Conservation (phyloP, 1,140 invertebrate species). For the Cydia splendana region DNA sequence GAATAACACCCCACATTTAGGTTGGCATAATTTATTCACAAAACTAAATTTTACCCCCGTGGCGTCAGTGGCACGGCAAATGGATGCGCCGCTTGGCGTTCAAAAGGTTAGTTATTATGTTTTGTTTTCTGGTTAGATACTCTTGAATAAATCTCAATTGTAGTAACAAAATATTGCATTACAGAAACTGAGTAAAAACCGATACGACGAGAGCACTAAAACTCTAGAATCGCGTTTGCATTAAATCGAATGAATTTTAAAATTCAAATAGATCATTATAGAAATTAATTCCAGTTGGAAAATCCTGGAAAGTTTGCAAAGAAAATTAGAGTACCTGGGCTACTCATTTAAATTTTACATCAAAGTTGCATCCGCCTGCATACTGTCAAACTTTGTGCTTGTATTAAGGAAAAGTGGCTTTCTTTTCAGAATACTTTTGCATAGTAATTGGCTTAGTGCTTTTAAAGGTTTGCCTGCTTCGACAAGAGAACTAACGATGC, state of each 20-base stretch:
- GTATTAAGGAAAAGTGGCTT: conserved; percentile 17
- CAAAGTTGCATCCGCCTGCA: conserved; percentile 46
- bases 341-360: conserved; percentile 52
- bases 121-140: not conserved
- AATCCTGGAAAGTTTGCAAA: conserved; percentile 36
- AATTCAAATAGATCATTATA: conserved; percentile 28
- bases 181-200: not conserved
- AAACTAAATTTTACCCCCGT: no score
- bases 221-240: conserved; percentile 2
- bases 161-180: not conserved
- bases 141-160: not conserved
- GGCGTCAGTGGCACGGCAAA: no score
- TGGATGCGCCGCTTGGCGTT: no score
- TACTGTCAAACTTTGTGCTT: conserved; percentile 31
- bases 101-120: no score
- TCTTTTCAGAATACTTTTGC: conserved; percentile 31
- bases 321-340: conserved; percentile 46
- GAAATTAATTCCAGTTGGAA: conserved; percentile 26
- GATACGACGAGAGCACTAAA: not conserved
- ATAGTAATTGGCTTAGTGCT: conserved; percentile 31
- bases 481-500: not conserved
- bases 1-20: no score
- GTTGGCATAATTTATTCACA: no score
- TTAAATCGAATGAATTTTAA: conserved; percentile 20
- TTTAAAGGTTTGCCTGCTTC: conserved; percentile 13